Base-by-base conservation (phyloP, 2,888 invertebrate species). In the Dromius quadrimaculatus region DNA sequence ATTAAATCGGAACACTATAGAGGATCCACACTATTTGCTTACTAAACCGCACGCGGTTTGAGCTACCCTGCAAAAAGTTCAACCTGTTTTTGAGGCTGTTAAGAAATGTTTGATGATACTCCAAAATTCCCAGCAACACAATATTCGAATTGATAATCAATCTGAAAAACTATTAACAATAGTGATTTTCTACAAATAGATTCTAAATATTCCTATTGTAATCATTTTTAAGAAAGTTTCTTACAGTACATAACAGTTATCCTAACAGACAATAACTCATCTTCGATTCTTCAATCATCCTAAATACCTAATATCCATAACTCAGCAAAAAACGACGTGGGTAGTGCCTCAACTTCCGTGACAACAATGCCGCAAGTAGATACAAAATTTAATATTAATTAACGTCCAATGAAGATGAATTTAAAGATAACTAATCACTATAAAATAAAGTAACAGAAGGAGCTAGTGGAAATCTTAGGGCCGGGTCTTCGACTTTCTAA, bases 401-500 rank as follows among this genome's bases (percentile, higher is more conserved):
- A 59, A 59, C 59, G 28, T 19, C 8, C 19, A 5, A 9, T 32
- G 9, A 22, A 19, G 59, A 59, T 59, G 34, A 11, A 5, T 15
- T 59, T 11, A 13, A 17, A 20, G 59, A 59, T 59, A 59, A 59
- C 59, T 59, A 59, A 59, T 59, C 36, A 36, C 36, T 36, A 59
- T 59, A 36, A 59, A 19, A 59, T 19, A 59, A 36, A 17, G 59
- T 59, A 59, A 59, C 36, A 20, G 20, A 36, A 59, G 59, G 34
- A 23, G 59, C 59, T 3, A n/a, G n/a, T 22, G 47, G 15, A 20
- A 22, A 47, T 8, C 47, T 47, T 47, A 59, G 59, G 59, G 47
- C 22, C 47, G 47, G 20, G 20, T 23, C 2, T 2, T 38, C n/a
- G 5, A 59, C 59, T 59, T 59, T 59, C 59, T 59, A 59, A 59